Base-by-base conservation (phyloP, 2,888 invertebrate species). In the Meiosimyza platycephala region DNA sequence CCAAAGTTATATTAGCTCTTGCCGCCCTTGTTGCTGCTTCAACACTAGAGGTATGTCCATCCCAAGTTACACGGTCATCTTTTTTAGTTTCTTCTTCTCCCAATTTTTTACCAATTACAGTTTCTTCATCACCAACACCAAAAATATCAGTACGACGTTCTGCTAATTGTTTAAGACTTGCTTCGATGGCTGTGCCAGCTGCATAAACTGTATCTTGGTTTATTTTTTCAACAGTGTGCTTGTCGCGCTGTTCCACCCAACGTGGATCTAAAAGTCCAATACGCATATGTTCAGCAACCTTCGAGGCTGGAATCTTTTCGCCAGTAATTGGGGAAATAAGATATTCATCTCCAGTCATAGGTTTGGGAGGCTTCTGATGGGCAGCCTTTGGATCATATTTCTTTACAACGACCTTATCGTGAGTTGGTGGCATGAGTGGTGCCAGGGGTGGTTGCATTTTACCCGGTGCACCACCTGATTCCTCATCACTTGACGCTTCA, bases 141-240 rank as follows among this genome's bases (percentile, higher is more conserved):
- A 99, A 99, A 88, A 99, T 99, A 90, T 99, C 99, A 1, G 99
- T 99, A 93, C 99, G 97, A 79, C 99, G 92, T 86, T 99, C 99
- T 0, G 99, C 99, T 82, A 99, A 89, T 85, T 96, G 93, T 86
- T 97, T 97, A 84, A 99, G 91, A 83, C 95, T 97, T 55, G 95
- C 95, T 84, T 98, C 97, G 82, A 99, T 98, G n/a, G 97, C 96
- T 40, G 95, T 92, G 67, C 95, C 91, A 85, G 83, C 85, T 15
- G 86, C 87, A 73, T 84, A 87, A 3, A 87, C 88, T 76, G 87
- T 94, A 82, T 96, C 96, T 81, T 98, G 95, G 78, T 97, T 96
- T 79, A 95, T 91, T 85, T 97, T 95, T 82, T 99, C 98, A 60
- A 95, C 92, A n/a, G 95, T 92, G 78, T 95, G 94, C 78, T 97